phyloP scores from a whole-genome alignment of 2,888 invertebrate genomes.

The Lasius fuliginosus region DNA sequence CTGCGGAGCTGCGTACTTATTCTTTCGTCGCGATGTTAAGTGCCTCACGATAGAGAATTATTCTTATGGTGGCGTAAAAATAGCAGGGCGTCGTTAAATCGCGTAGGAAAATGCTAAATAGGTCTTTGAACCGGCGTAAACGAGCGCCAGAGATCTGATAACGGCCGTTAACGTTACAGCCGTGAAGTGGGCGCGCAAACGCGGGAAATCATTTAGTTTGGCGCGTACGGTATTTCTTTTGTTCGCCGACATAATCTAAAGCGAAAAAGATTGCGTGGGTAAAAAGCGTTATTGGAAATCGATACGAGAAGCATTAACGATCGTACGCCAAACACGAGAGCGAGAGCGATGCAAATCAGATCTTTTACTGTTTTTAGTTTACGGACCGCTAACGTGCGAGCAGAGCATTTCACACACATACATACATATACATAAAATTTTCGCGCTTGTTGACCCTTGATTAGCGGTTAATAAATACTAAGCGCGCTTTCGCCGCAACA shows the following conservation, averaged over 20 bases:
- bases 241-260: neutral
- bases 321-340: neutral
- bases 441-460: neutral
- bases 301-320: neutral
- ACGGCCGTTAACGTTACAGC: constrained; percentile 73
- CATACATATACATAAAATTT: neutral
- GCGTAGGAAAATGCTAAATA: constrained; percentile 75
- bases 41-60: constrained; percentile 56
- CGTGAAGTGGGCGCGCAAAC: constrained; percentile 73
- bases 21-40: constrained; percentile 61
- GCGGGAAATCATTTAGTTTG: constrained; percentile 70
- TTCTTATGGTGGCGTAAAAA: constrained; percentile 59
- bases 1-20: constrained; percentile 38
- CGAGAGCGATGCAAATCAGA: neutral
- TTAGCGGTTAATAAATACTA: constrained; percentile 13
- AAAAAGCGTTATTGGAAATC: constrained; percentile 17
- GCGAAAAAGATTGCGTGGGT: neutral
- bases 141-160: constrained; percentile 74
- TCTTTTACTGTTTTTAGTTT: neutral
- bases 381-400: neutral
- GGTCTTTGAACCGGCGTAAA: constrained; percentile 75
- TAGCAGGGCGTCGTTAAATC: constrained; percentile 70
- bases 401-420: neutral
- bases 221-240: constrained; percentile 4
- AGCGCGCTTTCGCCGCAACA: constrained; percentile 12